These are phyloP conservation scores for Mastomys coucha DNA, from an alignment of 2,113 vertebrate species.

Conservation along the genomic window DNA sequence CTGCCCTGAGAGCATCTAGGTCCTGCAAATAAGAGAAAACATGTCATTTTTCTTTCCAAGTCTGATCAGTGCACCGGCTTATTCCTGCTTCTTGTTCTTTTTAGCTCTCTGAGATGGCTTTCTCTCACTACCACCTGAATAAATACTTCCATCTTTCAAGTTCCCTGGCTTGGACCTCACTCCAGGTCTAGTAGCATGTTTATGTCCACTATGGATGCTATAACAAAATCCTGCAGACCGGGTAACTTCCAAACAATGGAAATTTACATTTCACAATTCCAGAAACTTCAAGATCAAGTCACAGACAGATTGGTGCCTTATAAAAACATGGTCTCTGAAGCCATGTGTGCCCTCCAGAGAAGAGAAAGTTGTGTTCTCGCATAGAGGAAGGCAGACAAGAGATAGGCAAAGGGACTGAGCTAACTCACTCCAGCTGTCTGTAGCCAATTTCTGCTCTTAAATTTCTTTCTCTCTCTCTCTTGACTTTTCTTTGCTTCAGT, in stretches of 20 bases:
- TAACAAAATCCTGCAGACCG: background rate
- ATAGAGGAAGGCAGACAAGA: background rate
- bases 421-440: background rate
- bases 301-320: background rate
- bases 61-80: background rate
- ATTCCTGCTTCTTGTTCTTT: background rate
- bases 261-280: background rate
- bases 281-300: background rate
- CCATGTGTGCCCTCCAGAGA: background rate
- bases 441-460: conserved; percentile 6
- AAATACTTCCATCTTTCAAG: background rate
- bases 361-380: background rate
- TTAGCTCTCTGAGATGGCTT: background rate
- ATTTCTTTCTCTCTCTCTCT: background rate
- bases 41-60: background rate
- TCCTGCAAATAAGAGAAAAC: background rate
- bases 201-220: background rate
- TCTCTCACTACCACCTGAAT: background rate
- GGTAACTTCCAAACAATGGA: background rate
- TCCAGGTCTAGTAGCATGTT: background rate
- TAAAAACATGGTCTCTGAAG: background rate
- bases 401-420: background rate
- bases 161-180: too few species aligned
- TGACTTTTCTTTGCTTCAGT: conserved; percentile 52
- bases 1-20: background rate